Evolutionary conservation across 2,888 invertebrate genomes (phyloP), one percentile per base, ranked within the genome.

Genomic region (Drosophila percnosoma): DNA sequence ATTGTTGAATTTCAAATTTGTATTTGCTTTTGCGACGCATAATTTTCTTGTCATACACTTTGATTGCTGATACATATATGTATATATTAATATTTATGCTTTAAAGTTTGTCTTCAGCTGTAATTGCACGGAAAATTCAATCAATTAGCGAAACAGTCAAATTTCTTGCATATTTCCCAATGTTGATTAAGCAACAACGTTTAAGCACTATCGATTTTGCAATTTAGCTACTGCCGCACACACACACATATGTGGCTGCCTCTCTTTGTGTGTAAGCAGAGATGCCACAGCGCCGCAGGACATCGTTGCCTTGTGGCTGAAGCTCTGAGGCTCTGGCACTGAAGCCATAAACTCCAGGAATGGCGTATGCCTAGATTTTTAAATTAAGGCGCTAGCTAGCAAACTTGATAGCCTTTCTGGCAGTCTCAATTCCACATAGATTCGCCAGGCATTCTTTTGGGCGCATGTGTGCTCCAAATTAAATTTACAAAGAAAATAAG

Each of bases 11-110:
- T 73, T 73, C 59, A 85, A 85, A 83, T 78, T 68, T 64, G 71
- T 74, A 75, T 75, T 78, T 80, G 60, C 57, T 64, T 72, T 70
- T 57, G 48, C 65, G 67, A 53, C 60, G 79, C 84, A 87, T 82
- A 88, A 88, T 82, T 83, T 88, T 54, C 75, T 72, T 88, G 87
- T 82, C 84, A 83, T 83, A 87, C 80, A 80, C 81, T 87, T 87
- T 87, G 83, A 85, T 85, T 87, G 85, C 70, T 60, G 45, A 68
- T 77, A 75, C 72, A 38, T n/a, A 75, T 75, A 38, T n/a, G 63
- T 71, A 81, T 83, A 42, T 38, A 55, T 57, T 82, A 77, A 85
- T 83, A 85, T 85, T 88, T 86, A 88, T 88, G 84, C 70, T 54
- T 62, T 60, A 68, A 64, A 83, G 74, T 83, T 85, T 66, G 55